phyloP scores from a whole-genome alignment of 1,140 invertebrate species.

The Calephelis nemesis region DNA sequence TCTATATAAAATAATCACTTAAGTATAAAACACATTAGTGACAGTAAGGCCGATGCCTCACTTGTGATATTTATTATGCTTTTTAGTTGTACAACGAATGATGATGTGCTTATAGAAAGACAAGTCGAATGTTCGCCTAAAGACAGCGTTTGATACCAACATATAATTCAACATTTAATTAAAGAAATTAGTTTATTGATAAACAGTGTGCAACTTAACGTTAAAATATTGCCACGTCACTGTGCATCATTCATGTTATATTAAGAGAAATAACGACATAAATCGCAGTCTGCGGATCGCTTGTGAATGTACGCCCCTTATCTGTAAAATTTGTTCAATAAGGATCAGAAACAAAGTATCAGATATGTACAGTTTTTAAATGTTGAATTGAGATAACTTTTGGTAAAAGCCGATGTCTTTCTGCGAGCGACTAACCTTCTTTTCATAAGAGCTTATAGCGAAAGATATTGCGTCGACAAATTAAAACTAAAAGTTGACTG shows the following conservation, averaged over 20 bases:
- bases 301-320: too few relatives aligned
- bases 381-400: too few relatives aligned
- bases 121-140: background rate
- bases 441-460: slow-evolving; percentile 36
- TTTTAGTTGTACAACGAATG: slow-evolving; percentile 67
- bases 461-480: slow-evolving; percentile 73
- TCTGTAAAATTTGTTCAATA: too few relatives aligned
- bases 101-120: slow-evolving; percentile 21
- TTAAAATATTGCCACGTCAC: too few relatives aligned
- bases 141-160: background rate
- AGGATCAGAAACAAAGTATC: too few relatives aligned
- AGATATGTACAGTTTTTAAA: too few relatives aligned
- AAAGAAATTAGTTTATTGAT: too few relatives aligned
- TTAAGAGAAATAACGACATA: too few relatives aligned
- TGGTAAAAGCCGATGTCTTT: too few relatives aligned
- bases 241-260: too few relatives aligned
- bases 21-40: slow-evolving; percentile 73
- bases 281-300: too few relatives aligned
- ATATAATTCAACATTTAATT: background rate
- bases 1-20: slow-evolving; percentile 76
- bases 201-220: too few relatives aligned
- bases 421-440: background rate
- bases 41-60: slow-evolving; percentile 45
- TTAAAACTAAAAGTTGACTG: slow-evolving; percentile 78
- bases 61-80: slow-evolving; percentile 72